Evolutionary conservation across 1,140 invertebrate genomes (phyloP), one percentile per base, ranked within the genome.

Genomic region (Drosophila nannoptera): DNA sequence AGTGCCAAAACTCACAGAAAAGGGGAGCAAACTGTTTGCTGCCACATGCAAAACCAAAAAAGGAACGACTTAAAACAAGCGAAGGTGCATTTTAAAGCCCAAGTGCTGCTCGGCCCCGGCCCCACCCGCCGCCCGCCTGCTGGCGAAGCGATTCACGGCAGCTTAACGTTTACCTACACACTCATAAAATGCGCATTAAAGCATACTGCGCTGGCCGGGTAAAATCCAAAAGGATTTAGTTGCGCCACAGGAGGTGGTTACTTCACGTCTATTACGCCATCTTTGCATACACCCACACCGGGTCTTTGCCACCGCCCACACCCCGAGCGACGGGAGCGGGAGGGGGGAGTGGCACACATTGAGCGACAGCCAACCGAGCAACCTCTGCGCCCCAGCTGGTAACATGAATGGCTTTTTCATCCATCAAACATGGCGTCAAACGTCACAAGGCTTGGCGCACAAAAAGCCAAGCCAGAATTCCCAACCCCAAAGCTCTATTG

Each of bases 381-480:
- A 84, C 80, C 80, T 84, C 83, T 84, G 80, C 76, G 67, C 81
- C 81, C 82, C 81, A 87, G 81, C 81, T 86, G 81, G 81, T 86
- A 77, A 81, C 81, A 81, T 86, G 77, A 83, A 87, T 87, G 84
- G 83, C 78, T 87, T 83, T 86, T 86, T 86, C 81, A 86, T 86
- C 83, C 83, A 87, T 87, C 83, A 87, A 86, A 87, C 83, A 87
- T 87, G 83, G 83, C 83, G 83, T 87, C 83, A 87, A 87, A 83
- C 83, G 82, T 87, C 82, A 87, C 82, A 87, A 87, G 75, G 65
- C 78, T 77, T 80, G 78, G 78, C 74, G 77, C 75, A 72, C 75
- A 82, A 83, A 86, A 81, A 77, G 81, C 70, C 81, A 67, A 64
- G 58, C 61, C 66, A 66, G 50, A 62, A 48, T 54, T 9, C 56